Evolutionary conservation across 2,113 vertebrate species (phyloP).

Genomic region (Pleuronectes platessa): DNA sequence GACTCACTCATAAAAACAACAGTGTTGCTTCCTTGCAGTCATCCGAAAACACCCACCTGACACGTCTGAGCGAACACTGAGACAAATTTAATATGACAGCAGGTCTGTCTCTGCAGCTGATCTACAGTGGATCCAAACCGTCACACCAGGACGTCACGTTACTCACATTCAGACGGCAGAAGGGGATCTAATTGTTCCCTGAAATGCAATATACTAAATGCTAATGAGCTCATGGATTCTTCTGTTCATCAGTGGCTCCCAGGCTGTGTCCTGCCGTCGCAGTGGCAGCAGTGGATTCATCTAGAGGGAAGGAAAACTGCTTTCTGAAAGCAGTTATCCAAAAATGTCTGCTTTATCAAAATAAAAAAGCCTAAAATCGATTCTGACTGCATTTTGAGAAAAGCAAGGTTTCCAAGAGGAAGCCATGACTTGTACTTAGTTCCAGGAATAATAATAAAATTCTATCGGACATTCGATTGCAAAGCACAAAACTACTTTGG

Average conservation of each 20-base stretch:
- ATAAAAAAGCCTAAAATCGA: constrained; percentile 12
- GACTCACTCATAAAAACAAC: constrained; percentile 36
- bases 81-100: constrained; percentile 43
- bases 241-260: background rate
- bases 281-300: constrained; percentile 1
- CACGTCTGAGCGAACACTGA: constrained; percentile 17
- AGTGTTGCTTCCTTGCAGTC: constrained; percentile 24
- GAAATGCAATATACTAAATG: constrained; percentile 27
- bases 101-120: constrained; percentile 21
- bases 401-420: constrained; percentile 22
- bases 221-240: constrained; percentile 11
- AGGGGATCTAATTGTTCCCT: constrained; percentile 29
- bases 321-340: constrained; percentile 25
- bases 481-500: constrained; percentile 51
- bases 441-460: constrained; percentile 47
- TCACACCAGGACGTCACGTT: constrained; percentile 16
- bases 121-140: background rate
- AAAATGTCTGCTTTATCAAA: background rate
- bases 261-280: background rate
- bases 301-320: background rate
- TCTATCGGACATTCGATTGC: constrained; percentile 63
- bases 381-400: constrained; percentile 16
- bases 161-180: constrained; percentile 4
- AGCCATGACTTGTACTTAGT: constrained; percentile 20
- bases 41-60: constrained; percentile 42